These are phyloP conservation scores for Gallinago media DNA, from an alignment of 2,113 vertebrate genomes.

Conservation along the genomic window DNA sequence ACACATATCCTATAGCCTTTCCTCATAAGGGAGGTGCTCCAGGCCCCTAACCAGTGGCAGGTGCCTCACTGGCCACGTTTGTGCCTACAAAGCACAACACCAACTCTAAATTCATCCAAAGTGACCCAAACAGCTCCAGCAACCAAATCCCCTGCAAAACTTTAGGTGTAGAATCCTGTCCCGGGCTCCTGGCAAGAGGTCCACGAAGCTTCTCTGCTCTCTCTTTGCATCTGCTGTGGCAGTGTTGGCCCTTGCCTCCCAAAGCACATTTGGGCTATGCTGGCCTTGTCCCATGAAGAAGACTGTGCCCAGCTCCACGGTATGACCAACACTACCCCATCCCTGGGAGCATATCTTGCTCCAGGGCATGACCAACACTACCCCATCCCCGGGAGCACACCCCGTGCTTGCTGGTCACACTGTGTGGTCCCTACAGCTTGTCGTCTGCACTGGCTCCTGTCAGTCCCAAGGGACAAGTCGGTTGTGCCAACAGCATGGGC, in stretches of 20 bases:
- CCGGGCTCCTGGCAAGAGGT: not conserved
- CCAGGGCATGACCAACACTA: not conserved
- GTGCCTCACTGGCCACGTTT: fast-evolving
- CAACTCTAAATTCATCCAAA: not conserved
- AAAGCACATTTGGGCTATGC: not conserved
- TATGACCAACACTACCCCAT: not conserved
- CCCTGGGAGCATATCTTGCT: no score
- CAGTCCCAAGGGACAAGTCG: not conserved
- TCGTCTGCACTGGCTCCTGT: not conserved
- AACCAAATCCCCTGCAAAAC: not conserved
- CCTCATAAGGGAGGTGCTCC: no score
- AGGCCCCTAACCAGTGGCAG: not conserved
- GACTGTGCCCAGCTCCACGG: not conserved
- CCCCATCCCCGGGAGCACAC: not conserved
- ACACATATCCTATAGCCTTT: no score
- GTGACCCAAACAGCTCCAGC: fast-evolving
- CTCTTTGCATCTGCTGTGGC: not conserved
- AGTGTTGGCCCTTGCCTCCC: not conserved
- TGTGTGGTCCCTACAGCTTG: fast-evolving
- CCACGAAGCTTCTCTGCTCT: not conserved
- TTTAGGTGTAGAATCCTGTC: not conserved
- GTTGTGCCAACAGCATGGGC: fast-evolving
- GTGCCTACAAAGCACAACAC: not conserved
- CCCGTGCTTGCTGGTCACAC: fast-evolving
- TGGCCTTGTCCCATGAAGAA: not conserved